These are phyloP conservation scores for Atrichornis clamosus DNA, from an alignment of 2,113 vertebrate genomes.

Conservation along the genomic window DNA sequence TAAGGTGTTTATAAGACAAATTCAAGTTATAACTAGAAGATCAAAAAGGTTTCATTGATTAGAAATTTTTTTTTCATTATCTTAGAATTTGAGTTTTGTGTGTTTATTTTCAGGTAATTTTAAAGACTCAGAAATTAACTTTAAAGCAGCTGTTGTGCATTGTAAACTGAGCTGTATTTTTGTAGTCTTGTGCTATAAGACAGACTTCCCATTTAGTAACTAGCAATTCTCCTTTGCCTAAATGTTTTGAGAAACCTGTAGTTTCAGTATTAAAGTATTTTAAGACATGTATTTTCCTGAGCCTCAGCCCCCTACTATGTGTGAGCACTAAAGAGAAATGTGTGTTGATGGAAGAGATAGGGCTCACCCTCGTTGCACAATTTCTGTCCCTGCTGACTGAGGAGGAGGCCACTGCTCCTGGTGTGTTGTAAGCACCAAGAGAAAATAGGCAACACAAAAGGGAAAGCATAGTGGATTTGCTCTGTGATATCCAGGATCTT, in stretches of 20 bases:
- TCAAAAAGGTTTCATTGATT: neutral
- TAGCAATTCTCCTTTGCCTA: neutral
- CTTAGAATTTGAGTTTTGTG: neutral
- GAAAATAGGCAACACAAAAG: neutral
- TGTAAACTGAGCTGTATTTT: neutral
- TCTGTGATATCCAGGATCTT: neutral
- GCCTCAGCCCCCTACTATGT: neutral
- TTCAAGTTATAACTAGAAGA: neutral
- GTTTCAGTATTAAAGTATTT: neutral
- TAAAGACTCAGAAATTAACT: neutral
- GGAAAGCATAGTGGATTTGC: neutral
- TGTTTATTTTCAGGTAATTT: neutral
- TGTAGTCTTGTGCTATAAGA: neutral
- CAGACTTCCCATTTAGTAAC: neutral
- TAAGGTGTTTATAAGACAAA: neutral
- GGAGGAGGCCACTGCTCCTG: neutral
- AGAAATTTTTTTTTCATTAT: neutral
- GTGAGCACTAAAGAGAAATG: neutral
- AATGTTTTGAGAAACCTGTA: neutral
- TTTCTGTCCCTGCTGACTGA: neutral
- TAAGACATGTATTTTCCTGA: neutral
- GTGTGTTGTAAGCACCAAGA: neutral
- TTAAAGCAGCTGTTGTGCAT: neutral
- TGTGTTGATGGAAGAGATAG: neutral
- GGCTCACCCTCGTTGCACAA: neutral